Conservation (phyloP, 2,888 invertebrate species). For the Agrochola lychnidis region DNA sequence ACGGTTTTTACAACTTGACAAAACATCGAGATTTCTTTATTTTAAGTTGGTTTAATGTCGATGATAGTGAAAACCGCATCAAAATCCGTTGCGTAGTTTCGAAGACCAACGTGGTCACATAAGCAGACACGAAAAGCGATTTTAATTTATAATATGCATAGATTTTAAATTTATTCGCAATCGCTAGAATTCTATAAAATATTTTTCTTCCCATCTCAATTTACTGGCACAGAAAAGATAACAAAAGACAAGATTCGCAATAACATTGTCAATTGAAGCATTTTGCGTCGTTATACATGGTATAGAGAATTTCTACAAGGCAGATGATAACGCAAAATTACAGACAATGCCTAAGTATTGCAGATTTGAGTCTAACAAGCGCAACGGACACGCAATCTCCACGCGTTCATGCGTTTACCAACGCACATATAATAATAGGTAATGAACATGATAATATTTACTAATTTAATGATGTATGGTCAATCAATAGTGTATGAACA, state of each 20-base stretch:
- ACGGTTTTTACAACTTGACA: too few relatives aligned
- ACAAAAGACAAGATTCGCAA: slow-evolving; percentile 26
- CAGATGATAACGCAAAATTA: slow-evolving; percentile 49
- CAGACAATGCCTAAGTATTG: slow-evolving; percentile 46
- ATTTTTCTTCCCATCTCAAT: slow-evolving; percentile 23
- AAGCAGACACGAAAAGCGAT: too few relatives aligned
- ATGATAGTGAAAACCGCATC: too few relatives aligned
- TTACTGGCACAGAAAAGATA: slow-evolving; percentile 22
- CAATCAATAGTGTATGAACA: slow-evolving; percentile 34
- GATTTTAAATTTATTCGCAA: slow-evolving; percentile 7
- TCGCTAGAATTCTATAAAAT: slow-evolving; percentile 11
- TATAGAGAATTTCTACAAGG: slow-evolving; percentile 33
- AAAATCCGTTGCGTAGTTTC: too few relatives aligned
- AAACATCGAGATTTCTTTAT: too few relatives aligned
- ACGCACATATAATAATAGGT: slow-evolving; percentile 43
- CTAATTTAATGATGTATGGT: slow-evolving; percentile 46
- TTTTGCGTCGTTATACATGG: slow-evolving; percentile 39
- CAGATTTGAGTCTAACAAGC: slow-evolving; percentile 56
- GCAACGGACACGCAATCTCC: slow-evolving; percentile 60
- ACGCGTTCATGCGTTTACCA: slow-evolving; percentile 35
- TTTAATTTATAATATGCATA: too few relatives aligned
- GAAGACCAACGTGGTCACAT: too few relatives aligned
- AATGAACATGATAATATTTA: slow-evolving; percentile 54
- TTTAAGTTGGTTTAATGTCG: too few relatives aligned
- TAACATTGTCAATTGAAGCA: slow-evolving; percentile 34